Base-by-base conservation (phyloP, 2,797 vertebrate species). In the Zalophus californianus region DNA sequence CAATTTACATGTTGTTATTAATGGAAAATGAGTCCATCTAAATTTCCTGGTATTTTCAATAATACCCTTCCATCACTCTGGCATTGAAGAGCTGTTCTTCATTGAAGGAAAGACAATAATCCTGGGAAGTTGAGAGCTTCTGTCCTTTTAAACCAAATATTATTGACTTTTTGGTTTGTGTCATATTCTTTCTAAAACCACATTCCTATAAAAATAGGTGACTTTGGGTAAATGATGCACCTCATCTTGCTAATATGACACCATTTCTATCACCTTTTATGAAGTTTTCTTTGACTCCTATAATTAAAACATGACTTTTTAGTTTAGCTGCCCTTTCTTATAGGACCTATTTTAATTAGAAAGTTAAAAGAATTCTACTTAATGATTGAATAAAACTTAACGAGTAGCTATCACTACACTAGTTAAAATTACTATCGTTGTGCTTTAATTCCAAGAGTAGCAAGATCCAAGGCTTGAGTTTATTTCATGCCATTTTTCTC, bases 221-320 rank as follows among this genome's bases (percentile, higher is more conserved):
- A 2, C 29, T 82, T 90, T 35, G 7, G 50, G 44, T 78, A 85
- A 90, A 50, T 85, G 78, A 48, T 48, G 7, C 11, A 64, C 3
- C n/a, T 85, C 15, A 54, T 50, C 96, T 90, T 92, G 25, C 66
- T 84, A 75, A 50, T 73, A 41, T 73, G 75, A 79, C 14, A 75
- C 20, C 5, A 68, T 83, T 90, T 92, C 23, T 80, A 35, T 73
- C 64, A 72, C 66, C 14, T 54, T 93, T 91, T 79, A 15, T 78
- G 85, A 97, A 13, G 6, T 90, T 96, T 95, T 92, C 73, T 90
- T 64, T 95, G 25, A 86, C 56, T 92, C 78, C 14, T 20, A 83
- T 83, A 73, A 86, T 79, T 66, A 91, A 85, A 87, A 89, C 79
- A 14, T 85, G 86, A 58, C 21, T 41, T 83, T 96, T 90, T 78